Percentiles rank a stretch among this genome's conserved stretches.
Evolutionary conservation across 2,888 invertebrate species (phyloP).

Genomic region (Neoascia interrupta): DNA sequence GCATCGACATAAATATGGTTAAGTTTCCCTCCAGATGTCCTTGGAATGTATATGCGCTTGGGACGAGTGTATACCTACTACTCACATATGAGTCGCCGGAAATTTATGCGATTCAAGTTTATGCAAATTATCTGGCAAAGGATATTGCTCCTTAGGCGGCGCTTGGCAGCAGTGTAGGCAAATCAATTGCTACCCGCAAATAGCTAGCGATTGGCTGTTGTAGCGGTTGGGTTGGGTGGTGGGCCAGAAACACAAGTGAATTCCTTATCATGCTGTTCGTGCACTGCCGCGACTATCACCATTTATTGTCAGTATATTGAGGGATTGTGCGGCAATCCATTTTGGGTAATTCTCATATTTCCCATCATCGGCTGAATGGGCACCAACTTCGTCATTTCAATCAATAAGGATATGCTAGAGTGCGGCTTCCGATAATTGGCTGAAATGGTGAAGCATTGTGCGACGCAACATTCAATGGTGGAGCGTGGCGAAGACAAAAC

Average conservation of each 20-base stretch:
- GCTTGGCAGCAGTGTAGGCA: conserved; percentile 14
- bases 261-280: conserved; percentile 17
- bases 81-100: conserved; percentile 36
- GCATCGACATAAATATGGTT: conserved; percentile 26
- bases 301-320: conserved; percentile 1
- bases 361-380: conserved; percentile 27
- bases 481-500: too few relatives aligned
- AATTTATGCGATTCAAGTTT: conserved; percentile 64
- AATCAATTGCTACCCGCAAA: conserved; percentile 58
- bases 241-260: conserved; percentile 18
- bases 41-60: conserved; percentile 23
- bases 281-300: conserved; percentile 21
- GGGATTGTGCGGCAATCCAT: conserved; percentile 27
- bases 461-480: too few relatives aligned
- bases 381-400: conserved; percentile 35
- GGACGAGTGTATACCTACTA: conserved; percentile 7
- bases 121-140: conserved; percentile 60
- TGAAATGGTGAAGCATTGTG: too few relatives aligned
- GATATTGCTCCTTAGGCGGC: conserved; percentile 38
- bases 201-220: too few relatives aligned
- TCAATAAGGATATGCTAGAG: too few relatives aligned
- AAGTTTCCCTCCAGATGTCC: conserved; percentile 40
- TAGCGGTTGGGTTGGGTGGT: conserved; percentile 4
- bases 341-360: conserved; percentile 37
- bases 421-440: too few relatives aligned